phyloP scores from a whole-genome alignment of 2,113 vertebrate species.

The Psammodynastes pulverulentus region DNA sequence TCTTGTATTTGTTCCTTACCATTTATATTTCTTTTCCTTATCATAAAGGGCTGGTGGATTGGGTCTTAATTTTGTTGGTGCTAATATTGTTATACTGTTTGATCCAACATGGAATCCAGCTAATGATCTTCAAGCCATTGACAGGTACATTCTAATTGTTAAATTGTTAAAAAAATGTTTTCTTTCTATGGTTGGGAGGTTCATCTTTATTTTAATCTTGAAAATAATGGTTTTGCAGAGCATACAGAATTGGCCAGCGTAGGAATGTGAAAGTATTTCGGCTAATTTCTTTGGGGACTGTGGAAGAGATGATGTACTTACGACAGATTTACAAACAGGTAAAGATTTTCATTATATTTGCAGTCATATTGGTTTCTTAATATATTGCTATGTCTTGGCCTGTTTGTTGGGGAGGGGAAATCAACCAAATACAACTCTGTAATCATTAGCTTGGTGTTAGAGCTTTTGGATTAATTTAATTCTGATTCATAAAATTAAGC shows the following conservation, averaged over 20 bases:
- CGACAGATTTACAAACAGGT: constrained; percentile 97
- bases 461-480: neutral
- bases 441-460: neutral
- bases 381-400: neutral
- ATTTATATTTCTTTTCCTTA: neutral
- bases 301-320: constrained; percentile 95
- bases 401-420: neutral
- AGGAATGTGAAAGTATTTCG: constrained; percentile 91
- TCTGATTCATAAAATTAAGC: neutral
- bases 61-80: constrained; percentile 95
- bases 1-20: neutral
- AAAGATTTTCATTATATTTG: constrained; percentile 23
- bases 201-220: constrained; percentile 14
- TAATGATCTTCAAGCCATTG: constrained; percentile 96
- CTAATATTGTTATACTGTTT: constrained; percentile 92
- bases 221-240: constrained; percentile 69
- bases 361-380: neutral
- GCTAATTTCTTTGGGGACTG: constrained; percentile 91
- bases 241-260: constrained; percentile 93
- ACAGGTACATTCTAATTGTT: constrained; percentile 75
- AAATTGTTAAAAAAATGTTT: neutral
- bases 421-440: neutral
- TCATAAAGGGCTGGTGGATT: constrained; percentile 87
- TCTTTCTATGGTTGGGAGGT: neutral
- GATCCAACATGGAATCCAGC: constrained; percentile 98